Base-by-base conservation (phyloP, 2,888 invertebrate genomes). In the Lasioglossum zephyrum region DNA sequence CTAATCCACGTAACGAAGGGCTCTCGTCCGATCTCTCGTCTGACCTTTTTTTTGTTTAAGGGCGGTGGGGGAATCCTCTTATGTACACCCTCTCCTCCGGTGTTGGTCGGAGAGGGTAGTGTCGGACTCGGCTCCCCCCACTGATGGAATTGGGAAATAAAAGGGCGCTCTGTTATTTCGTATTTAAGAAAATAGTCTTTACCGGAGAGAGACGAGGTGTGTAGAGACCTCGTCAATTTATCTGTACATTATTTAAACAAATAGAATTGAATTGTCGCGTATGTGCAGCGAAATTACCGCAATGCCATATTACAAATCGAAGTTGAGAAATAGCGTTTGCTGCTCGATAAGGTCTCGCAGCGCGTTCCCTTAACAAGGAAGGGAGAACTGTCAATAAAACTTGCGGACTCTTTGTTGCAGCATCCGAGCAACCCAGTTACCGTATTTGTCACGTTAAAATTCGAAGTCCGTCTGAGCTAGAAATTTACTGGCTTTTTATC, bases 401-500 rank as follows among this genome's bases (percentile, higher is more conserved):
- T 60, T 1, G 26, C 26, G 26, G 26, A 26, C 60, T 60, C 60
- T 60, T 60, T 60, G 26, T 60, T 26, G 60, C 60, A 60, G 60
- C 26, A 26, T 60, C 60, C 26, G 60, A 16, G 26, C 26, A 60
- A 26, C 60, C 26, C 60, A 13, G 60, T 60, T 60, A 60, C 26
- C 60, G 60, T 26, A 60, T 60, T 60, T 60, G 60, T 60, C 60
- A 60, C 60, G 60, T 26, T 60, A 60, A 60, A 60, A 60, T 60
- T 60, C 60, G 5, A 60, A 60, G 26, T 26, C 26, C 60, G 60
- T 60, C 60, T 16, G 60, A 26, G 26, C 60, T 26, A 60, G 26
- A 60, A 60, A 60, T 60, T 60, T 60, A 26, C 26, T 4, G 60
- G 26, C 13, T 13, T 60, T 60, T 60, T 60, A 31, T 60, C 60